Conservation (phyloP, 2,797 vertebrate genomes). For the Rhinoraja longicauda region DNA sequence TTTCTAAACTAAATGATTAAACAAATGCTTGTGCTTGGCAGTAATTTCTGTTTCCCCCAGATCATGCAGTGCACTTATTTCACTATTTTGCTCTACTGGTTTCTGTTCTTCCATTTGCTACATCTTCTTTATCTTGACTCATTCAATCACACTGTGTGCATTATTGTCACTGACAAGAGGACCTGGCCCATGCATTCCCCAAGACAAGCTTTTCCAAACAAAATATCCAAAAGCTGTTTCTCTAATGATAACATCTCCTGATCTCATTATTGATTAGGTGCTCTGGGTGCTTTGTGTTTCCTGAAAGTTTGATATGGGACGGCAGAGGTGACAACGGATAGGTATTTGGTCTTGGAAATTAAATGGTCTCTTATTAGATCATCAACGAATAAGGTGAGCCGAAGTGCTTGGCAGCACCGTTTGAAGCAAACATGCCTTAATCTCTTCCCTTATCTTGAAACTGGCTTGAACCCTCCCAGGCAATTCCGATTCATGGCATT, state of each 20-base stretch:
- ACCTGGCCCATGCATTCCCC: constrained; percentile 52
- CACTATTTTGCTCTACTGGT: constrained; percentile 24
- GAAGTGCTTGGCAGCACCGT: constrained; percentile 60
- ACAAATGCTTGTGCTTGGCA: not conserved
- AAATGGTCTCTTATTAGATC: constrained; percentile 56
- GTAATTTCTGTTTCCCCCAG: not conserved
- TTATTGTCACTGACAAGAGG: constrained; percentile 61
- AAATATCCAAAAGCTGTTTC: constrained; percentile 55
- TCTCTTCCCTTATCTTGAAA: constrained; percentile 70
- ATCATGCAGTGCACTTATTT: not conserved
- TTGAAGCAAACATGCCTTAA: constrained; percentile 63
- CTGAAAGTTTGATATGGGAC: constrained; percentile 68
- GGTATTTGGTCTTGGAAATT: constrained; percentile 57
- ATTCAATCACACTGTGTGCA: constrained; percentile 55
- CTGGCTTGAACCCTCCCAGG: constrained; percentile 67
- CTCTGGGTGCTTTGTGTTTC: constrained; percentile 69
- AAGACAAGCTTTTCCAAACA: constrained; percentile 58
- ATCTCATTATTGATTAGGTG: constrained; percentile 68
- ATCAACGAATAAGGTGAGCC: constrained; percentile 50
- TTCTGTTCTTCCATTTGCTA: constrained; percentile 52
- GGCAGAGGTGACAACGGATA: constrained; percentile 61
- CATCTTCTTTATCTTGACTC: constrained; percentile 59
- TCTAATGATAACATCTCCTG: constrained; percentile 69
- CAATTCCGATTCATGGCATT: constrained; percentile 69
- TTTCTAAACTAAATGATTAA: too few relatives aligned